Evolutionary conservation across 2,797 vertebrate species (phyloP), one percentile per base, ranked within the genome.

Genomic region (Yasuhikotakia modesta): DNA sequence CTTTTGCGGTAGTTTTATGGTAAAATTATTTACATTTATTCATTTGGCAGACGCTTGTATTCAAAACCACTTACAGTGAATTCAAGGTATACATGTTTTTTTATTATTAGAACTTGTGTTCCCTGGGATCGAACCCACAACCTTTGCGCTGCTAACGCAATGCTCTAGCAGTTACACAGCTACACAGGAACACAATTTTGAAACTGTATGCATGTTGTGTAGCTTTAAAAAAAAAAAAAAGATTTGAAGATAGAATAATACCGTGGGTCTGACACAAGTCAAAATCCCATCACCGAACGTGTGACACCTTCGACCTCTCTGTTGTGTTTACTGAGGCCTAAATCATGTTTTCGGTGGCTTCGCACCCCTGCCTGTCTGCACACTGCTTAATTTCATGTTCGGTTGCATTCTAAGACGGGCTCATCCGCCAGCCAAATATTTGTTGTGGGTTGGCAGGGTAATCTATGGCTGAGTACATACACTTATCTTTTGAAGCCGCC

Each of bases 381-480:
- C 80, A 74, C 87, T 75, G 87, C 77, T 88, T 93, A 91, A 94
- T 93, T 93, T 93, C 92, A 94, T 94, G 92, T 93, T 90, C 90
- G 52, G 89, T 81, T 92, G 93, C 89, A 48, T 91, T 87, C 89
- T 87, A 89, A 88, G 90, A 91, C 87, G 87, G 39, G 91, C 89
- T 92, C 90, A 91, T 92, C 88, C 86, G 77, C 76, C 82, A 84
- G 90, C 89, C 90, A 93, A 93, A 93, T 93, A 93, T 94, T 94
- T 92, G 91, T 90, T 88, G 89, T 91, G 85, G 80, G 79, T 84
- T 79, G 85, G 85, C 77, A 81, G 76, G 87, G 83, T 91, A 88
- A 92, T 91, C 91, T 86, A 73, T 71, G 70, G 48, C 80, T 82
- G 78, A 84, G 81, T 87, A 83, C 87, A 86, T 58, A 73, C 35